Evolutionary conservation across 2,888 invertebrate species (phyloP), one percentile per base, ranked within the genome.

Genomic region (Drosophila pullipes): DNA sequence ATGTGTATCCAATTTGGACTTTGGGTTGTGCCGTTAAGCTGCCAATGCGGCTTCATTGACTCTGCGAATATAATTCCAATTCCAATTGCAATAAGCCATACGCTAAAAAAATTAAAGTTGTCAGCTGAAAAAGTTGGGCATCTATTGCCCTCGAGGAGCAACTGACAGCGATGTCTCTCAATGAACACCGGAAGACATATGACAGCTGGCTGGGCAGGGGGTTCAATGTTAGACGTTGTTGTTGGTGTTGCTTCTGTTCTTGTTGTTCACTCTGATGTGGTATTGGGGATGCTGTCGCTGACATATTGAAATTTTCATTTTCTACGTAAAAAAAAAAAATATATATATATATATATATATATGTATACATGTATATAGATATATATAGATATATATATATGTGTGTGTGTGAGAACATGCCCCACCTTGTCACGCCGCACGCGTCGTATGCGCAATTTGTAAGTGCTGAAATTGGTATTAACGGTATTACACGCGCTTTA

Each of bases 241-340:
- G 18, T 47, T 61, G 55, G 22, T 47, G 57, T 64, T 54, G 50
- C 30, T 22, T 47, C 47, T 52, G 28, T 18, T 31, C 9, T 31
- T 30, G 25, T 37, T 37, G 53, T 41, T 53, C 53, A 33, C n/a
- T 18, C 11, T 52, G 39, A 25, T 52, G 47, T 58, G 57, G 53
- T 41, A 52, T 61, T 31, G 73, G 57, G 52, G 58, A 72, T 71
- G 72, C 69, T 86, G 86, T 76, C 70, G 76, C 69, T 87, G 85
- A 85, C 90, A 89, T 79, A 79, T 89, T 87, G 83, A 82, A 89
- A 86, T 79, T 89, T 81, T 65, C 78, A 82, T 88, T 89, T 89
- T 67, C 69, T 62, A 74, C 81, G 77, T 55, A 76, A 69, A 72
- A 74, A 70, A 67, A 11, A 18, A 4, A 31, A 25, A 28, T 37